Evolutionary conservation across 1,140 invertebrate genomes (phyloP), one percentile per base, ranked within the genome.

Genomic region (Ceratoteleas bidentatus): DNA sequence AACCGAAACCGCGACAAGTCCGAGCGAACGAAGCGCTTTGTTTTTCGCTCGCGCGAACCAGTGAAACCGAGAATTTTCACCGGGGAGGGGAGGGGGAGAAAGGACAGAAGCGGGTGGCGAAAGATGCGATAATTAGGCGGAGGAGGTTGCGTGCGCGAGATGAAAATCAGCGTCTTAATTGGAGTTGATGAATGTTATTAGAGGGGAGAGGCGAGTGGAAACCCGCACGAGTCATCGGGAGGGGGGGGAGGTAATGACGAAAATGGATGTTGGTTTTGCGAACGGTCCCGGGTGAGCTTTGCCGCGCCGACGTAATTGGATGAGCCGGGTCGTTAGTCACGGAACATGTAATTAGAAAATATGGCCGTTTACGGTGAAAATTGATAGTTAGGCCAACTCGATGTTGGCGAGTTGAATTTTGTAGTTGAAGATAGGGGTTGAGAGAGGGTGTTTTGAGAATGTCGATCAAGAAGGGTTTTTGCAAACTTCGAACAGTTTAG

Each of bases 11-110:
- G 73, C 76, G 47, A 61, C 38, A n/a, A n/a, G n/a, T n/a, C 24
- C 33, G 60, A 15, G 68, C 61, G 76, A 34, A 32, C 50, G 73
- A 52, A 40, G 16, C n/a, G 45, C 54, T 77, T 65, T 43, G 64
- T 83, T 83, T 79, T 74, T 76, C 61, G n/a, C n/a, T n/a, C 65
- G 32, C 10, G 65, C 45, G 6, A 58, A 40, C 4, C 57, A 58
- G 68, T 64, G 73, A 77, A 77, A 76, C 79, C 49, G 40, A 62
- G 15, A 14, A 62, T 76, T 76, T 81, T 76, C 79, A 69, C 79
- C 56, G 54, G 43, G 6, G 11, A 11, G 38, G 38, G 45, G 7
- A 16, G 32, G 32, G 32, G 34, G 36, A 57, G 33, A 50, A 60
- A 61, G 24, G 56, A 40, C 16, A 52, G 11, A 24, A 54, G 34